Evolutionary conservation across 2,797 vertebrate genomes (phyloP).

Genomic region (Rousettus madagascariensis): DNA sequence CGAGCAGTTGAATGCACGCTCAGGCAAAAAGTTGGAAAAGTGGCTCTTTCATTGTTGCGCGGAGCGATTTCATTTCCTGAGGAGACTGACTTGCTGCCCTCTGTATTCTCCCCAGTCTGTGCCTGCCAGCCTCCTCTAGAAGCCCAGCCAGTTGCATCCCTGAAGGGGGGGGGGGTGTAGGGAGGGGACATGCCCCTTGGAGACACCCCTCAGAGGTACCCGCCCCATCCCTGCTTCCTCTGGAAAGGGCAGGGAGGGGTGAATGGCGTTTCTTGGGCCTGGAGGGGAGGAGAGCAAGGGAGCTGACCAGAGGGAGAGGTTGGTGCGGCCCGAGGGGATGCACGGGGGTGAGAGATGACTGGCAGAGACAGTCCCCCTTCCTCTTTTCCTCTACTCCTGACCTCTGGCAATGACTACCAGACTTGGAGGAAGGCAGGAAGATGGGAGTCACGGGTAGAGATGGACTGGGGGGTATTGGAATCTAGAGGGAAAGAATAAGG

Average conservation of each 20-base stretch:
- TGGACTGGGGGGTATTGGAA: conserved; percentile 36
- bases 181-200: not conserved
- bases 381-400: conserved; percentile 59
- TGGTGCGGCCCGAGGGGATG: not conserved
- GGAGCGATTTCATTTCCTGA: conserved; percentile 72
- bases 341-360: conserved; percentile 62
- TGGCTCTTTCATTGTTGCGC: conserved; percentile 59
- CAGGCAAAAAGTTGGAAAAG: conserved; percentile 62
- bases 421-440: conserved; percentile 56
- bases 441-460: not conserved
- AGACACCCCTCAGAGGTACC: not conserved
- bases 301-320: not conserved
- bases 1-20: conserved; percentile 58
- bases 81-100: conserved; percentile 59
- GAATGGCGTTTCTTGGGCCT: conserved; percentile 35
- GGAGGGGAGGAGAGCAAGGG: not conserved
- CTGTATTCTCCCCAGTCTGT: not conserved
- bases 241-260: not conserved
- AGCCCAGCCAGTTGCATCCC: not conserved
- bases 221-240: not conserved
- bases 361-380: conserved; percentile 55
- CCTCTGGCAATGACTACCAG: conserved; percentile 60
- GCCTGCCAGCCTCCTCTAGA: not conserved
- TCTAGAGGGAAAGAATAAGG: not conserved
- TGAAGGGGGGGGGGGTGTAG: too few species aligned